Percentiles rank a stretch among this genome's conserved stretches.
phyloP scores from a whole-genome alignment of 2,888 invertebrate genomes.

The Opisthograptis luteolata region DNA sequence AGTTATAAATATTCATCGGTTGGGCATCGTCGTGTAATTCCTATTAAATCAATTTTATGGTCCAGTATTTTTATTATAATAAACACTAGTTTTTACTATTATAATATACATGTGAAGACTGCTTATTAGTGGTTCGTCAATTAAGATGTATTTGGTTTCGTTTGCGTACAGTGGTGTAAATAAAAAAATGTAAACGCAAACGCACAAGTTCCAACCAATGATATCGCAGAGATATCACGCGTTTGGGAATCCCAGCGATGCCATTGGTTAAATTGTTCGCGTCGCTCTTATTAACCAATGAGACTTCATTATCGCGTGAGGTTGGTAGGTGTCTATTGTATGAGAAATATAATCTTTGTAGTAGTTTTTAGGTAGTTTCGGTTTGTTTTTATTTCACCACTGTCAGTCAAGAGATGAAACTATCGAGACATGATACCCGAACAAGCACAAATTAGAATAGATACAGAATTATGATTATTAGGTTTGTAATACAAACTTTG shows the following conservation, averaged over 20 bases:
- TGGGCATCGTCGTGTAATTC: constrained; percentile 56
- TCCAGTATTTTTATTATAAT: constrained; percentile 78
- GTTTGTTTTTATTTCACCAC: constrained; percentile 19
- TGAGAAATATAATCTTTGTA: not conserved
- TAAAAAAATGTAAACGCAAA: not conserved
- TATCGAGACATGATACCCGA: constrained; percentile 21
- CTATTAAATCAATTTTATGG: constrained; percentile 78
- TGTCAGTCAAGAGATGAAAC: constrained; percentile 5
- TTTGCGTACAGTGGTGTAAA: constrained; percentile 44
- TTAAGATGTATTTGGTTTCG: constrained; percentile 58
- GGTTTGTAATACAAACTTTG: no score
- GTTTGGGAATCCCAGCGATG: no score
- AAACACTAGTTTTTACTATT: constrained; percentile 58
- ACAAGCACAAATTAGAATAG: constrained; percentile 33
- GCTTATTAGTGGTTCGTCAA: constrained; percentile 80
- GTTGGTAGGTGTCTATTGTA: not conserved
- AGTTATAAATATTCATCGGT: constrained; percentile 35
- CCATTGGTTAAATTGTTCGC: not conserved
- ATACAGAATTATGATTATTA: constrained; percentile 18
- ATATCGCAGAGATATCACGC: not conserved
- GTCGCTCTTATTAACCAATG: not conserved
- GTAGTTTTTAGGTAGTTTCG: not conserved
- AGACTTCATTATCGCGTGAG: not conserved
- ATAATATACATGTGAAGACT: constrained; percentile 73
- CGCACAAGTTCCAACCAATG: not conserved